These are phyloP conservation scores for Nilaparvata lugens DNA, from an alignment of 1,140 invertebrate species.

Conservation along the genomic window DNA sequence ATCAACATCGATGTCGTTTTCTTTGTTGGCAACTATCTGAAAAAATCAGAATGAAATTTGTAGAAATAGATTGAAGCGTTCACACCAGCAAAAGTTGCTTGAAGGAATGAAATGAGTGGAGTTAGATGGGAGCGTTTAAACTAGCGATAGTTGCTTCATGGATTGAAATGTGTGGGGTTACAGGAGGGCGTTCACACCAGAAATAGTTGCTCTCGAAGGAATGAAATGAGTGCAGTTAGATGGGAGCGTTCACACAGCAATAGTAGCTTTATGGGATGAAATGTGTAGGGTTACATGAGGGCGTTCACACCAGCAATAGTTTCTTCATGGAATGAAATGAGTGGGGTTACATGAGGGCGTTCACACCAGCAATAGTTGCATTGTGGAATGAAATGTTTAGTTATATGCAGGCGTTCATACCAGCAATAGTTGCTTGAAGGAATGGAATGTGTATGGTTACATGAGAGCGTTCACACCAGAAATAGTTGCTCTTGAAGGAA, in stretches of 20 bases:
- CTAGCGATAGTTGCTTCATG: neutral
- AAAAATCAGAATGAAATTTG: conserved; percentile 12
- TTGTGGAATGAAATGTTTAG: neutral
- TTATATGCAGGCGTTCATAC: neutral
- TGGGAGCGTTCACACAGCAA: too few relatives aligned
- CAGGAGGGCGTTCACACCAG: neutral
- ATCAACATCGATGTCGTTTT: conserved; percentile 57
- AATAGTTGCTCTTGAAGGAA: too few relatives aligned
- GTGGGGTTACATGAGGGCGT: neutral
- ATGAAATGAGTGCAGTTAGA: too few relatives aligned
- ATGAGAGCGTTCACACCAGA: neutral
- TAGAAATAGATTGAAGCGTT: neutral
- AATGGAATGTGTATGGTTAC: neutral
- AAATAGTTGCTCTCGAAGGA: too few relatives aligned
- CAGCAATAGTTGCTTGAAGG: neutral
- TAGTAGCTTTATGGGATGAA: too few relatives aligned
- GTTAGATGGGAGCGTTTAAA: neutral
- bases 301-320: too few relatives aligned
- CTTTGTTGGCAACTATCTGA: conserved; percentile 55
- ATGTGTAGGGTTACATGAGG: too few relatives aligned
- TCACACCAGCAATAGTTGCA: neutral
- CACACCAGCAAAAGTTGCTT: neutral
- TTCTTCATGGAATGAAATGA: too few relatives aligned
- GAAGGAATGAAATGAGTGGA: neutral
- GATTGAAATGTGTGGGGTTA: neutral